These are phyloP conservation scores for Thamnophis elegans DNA, from an alignment of 2,797 vertebrate species.

Conservation along the genomic window DNA sequence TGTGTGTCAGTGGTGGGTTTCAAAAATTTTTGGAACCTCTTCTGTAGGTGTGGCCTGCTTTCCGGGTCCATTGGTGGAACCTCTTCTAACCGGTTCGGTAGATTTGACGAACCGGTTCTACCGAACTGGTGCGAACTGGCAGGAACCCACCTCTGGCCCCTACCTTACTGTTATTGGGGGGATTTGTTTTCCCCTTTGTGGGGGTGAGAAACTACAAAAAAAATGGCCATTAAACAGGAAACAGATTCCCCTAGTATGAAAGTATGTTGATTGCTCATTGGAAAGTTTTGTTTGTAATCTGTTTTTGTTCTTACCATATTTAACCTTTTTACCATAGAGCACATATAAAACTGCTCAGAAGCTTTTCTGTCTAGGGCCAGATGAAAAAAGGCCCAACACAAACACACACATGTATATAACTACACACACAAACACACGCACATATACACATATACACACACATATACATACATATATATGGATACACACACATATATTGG, in stretches of 20 bases:
- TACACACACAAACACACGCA: rapidly evolving
- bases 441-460: too few relatives aligned
- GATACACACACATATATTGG: too few relatives aligned
- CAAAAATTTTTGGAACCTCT: too few relatives aligned
- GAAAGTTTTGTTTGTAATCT: neutral
- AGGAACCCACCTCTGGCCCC: too few relatives aligned
- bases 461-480: too few relatives aligned
- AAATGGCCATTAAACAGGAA: neutral
- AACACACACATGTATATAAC: too few relatives aligned
- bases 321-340: neutral
- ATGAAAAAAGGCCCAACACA: neutral
- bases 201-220: neutral
- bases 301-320: neutral
- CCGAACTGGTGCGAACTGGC: too few relatives aligned
- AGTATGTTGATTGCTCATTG: neutral
- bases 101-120: too few relatives aligned
- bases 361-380: neutral
- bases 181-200: neutral
- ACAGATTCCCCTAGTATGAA: neutral
- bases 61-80: too few relatives aligned
- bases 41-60: too few relatives aligned
- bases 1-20: too few relatives aligned
- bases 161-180: neutral
- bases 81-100: too few relatives aligned
- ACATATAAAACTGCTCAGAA: neutral